These are phyloP conservation scores for Cochlearius cochlearius DNA, from an alignment of 2,113 vertebrate genomes.

Conservation along the genomic window DNA sequence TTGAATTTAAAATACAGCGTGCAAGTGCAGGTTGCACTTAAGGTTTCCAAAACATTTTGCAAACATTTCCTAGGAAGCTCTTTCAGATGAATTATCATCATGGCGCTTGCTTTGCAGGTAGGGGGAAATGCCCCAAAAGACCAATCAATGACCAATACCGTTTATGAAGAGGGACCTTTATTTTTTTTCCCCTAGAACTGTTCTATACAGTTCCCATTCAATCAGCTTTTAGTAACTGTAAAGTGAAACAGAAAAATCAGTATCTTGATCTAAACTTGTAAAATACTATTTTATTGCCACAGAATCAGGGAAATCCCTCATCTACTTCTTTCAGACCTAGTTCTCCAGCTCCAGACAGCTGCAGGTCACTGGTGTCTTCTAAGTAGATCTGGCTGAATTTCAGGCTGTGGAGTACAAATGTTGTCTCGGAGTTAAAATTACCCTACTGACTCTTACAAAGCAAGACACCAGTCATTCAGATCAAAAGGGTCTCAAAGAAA, in stretches of 20 bases:
- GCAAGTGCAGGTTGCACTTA: not conserved
- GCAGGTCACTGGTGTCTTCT: not conserved
- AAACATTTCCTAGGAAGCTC: not conserved
- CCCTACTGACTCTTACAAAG: not conserved
- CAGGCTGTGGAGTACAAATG: not conserved
- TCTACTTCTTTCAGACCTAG: not conserved
- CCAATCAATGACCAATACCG: not conserved
- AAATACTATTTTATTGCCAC: not conserved
- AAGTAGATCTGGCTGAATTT: not conserved
- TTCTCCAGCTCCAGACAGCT: not conserved
- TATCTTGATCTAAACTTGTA: not conserved
- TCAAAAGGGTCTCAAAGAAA: not conserved
- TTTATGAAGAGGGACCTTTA: not conserved
- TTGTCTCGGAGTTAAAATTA: not conserved
- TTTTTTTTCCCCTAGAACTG: not conserved
- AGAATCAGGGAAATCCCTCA: not conserved
- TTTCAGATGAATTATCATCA: not conserved
- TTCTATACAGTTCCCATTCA: not conserved
- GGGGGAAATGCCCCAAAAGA: not conserved
- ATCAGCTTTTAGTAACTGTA: not conserved
- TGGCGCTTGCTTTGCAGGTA: not conserved
- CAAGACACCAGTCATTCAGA: not conserved
- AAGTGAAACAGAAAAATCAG: not conserved
- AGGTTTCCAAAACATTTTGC: not conserved
- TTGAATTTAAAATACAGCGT: not conserved